Evolutionary conservation across 2,888 invertebrate species (phyloP).

Genomic region (Sabellastarte sp.): DNA sequence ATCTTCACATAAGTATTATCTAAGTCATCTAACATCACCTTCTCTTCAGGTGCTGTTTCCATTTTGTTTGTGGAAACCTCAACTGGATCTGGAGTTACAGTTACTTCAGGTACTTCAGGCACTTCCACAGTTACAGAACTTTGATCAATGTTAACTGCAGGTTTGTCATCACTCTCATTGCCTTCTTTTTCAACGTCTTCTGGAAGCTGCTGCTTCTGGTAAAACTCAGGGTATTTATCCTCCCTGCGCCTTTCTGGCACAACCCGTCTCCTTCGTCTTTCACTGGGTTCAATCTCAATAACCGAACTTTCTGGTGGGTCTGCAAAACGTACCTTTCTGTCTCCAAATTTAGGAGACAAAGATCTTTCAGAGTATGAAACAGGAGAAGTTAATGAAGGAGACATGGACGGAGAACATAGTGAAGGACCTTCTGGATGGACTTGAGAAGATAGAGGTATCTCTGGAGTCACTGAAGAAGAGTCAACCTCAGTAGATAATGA

Average conservation of each 20-base stretch:
- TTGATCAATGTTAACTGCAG: not conserved
- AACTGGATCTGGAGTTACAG: no score
- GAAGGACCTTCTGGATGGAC: no score
- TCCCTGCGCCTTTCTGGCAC: not conserved
- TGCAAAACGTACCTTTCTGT: conserved; percentile 25
- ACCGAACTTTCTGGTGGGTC: conserved; percentile 30
- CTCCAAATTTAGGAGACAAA: not conserved
- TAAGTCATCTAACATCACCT: not conserved
- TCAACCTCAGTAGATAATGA: no score
- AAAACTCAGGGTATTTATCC: not conserved
- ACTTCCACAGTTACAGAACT: not conserved
- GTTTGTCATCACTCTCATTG: not conserved
- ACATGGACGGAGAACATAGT: not conserved
- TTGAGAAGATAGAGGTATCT: not conserved
- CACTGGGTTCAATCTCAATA: conserved; percentile 28
- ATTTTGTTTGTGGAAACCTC: no score
- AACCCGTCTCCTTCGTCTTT: not conserved
- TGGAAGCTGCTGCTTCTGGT: not conserved
- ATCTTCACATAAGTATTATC: not conserved
- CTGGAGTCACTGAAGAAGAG: not conserved
- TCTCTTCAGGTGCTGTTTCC: not conserved
- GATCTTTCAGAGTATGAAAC: not conserved
- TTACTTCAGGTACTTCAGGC: not conserved
- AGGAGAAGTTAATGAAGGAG: not conserved
- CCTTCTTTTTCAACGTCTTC: not conserved